Percentiles rank a stretch among this genome's conserved stretches.
Conservation (phyloP, 2,888 invertebrate species). For the Xanthorhoe spadicearia region DNA sequence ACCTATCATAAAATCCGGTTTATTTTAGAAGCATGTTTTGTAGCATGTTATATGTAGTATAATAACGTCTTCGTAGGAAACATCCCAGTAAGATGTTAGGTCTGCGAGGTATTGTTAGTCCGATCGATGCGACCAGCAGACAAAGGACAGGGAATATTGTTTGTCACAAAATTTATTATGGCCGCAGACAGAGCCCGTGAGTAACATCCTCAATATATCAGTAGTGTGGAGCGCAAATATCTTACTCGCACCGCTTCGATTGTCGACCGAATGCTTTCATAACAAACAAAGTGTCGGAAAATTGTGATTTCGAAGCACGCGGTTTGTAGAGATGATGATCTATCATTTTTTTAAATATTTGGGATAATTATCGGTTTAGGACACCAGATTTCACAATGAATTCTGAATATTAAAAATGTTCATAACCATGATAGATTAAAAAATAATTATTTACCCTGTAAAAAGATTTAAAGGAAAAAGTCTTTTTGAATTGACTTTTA, state of each 20-base stretch:
- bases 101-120: slow-evolving; percentile 61
- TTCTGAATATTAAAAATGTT: no score
- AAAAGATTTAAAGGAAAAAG: no score
- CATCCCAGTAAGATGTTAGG: slow-evolving; percentile 41
- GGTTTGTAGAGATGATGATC: neutral
- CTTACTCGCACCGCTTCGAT: slow-evolving; percentile 59
- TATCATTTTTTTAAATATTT: neutral
- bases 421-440: no score
- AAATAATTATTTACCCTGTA: no score
- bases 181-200: slow-evolving; percentile 51
- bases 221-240: slow-evolving; percentile 63
- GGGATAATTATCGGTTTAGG: neutral
- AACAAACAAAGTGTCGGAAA: slow-evolving; percentile 18
- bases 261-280: slow-evolving; percentile 29
- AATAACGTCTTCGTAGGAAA: slow-evolving; percentile 31
- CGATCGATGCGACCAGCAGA: slow-evolving; percentile 72
- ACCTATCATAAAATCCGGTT: no score
- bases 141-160: slow-evolving; percentile 81
- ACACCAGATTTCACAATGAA: no score
- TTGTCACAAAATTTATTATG: slow-evolving; percentile 82
- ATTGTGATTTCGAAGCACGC: slow-evolving; percentile 11
- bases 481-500: no score
- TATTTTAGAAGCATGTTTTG: no score
- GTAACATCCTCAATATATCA: slow-evolving; percentile 72
- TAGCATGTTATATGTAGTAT: neutral